phyloP scores from a whole-genome alignment of 1,140 invertebrate species.

The Drosophila arizonae region DNA sequence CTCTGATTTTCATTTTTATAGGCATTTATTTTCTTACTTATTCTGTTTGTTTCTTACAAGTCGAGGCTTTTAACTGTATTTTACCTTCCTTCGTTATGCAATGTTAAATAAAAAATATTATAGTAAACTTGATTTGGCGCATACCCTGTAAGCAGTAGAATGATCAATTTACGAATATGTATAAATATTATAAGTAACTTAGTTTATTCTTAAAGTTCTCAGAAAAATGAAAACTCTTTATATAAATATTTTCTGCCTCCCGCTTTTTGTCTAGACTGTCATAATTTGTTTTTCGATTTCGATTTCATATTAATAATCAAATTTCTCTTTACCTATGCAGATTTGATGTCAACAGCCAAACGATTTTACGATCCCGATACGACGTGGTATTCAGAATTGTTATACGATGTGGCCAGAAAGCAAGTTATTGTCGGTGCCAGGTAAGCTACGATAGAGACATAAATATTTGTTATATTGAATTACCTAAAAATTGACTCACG shows the following conservation, averaged over 20 bases:
- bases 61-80: constrained; percentile 15
- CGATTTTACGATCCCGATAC: constrained; percentile 87
- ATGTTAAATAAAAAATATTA: background rate
- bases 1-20: constrained; percentile 55
- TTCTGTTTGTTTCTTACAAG: constrained; percentile 27
- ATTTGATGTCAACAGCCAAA: constrained; percentile 84
- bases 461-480: background rate
- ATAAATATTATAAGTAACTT: too few species aligned
- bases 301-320: background rate
- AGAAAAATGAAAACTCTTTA: too few species aligned
- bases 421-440: constrained; percentile 92
- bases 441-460: constrained; percentile 83
- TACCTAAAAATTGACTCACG: constrained; percentile 51
- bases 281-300: background rate
- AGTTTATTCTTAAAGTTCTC: too few species aligned
- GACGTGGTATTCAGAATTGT: constrained; percentile 89
- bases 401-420: constrained; percentile 92
- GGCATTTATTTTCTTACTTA: constrained; percentile 31
- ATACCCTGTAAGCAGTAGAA: background rate
- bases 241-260: background rate
- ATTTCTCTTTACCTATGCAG: constrained; percentile 71
- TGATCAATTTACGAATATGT: too few species aligned
- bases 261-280: background rate
- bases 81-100: background rate
- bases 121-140: background rate